Evolutionary conservation across 2,113 vertebrate species (phyloP), one percentile per base, ranked within the genome.

Genomic region (Brachyistius frenatus): DNA sequence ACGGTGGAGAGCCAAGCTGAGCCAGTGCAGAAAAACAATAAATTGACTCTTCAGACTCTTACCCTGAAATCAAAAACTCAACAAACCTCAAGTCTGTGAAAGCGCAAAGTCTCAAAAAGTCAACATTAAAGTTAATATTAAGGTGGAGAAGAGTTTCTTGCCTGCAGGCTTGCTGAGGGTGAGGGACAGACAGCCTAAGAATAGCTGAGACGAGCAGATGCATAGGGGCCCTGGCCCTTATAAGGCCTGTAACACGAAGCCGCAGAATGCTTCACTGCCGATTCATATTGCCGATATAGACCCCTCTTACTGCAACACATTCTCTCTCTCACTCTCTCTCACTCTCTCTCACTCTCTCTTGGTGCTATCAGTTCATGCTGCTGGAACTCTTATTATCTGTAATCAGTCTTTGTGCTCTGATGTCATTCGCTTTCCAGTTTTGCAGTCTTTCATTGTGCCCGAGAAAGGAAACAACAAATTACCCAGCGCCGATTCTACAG

Each of bases 251-350:
- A 94, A 94, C 90, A 78, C 33, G 92, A 93, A 75, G 91, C 92
- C 83, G 88, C 88, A 89, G 89, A 84, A 93, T 92, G 92, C 78
- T 87, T 91, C 82, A 84, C 82, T 90, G 92, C 73, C 70, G 76
- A 90, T 86, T 92, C 92, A 93, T 85, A 66, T 78, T 6, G 87
- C 90, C 86, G 82, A 94, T 94, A 93, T 94, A 94, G 93, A 89
- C 92, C 89, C 67, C 88, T 91, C 92, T 94, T 87, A 92, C 92
- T 75, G 91, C 83, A 68, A 93, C 93, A 94, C 91, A 92, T 92
- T 93, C 92, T 89, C 85, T 57, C 84, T 91, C 89, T 80, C 86
- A 76, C 81, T 66, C 65, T 55, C 35, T 55, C 82, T 66, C 56
- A 53, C 84, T 66, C 57, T 37, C 76, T 69, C 63, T 41, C 57